Evolutionary conservation across 2,113 vertebrate genomes (phyloP), one percentile per base, ranked within the genome.

Genomic region (Arothron firmamentum): DNA sequence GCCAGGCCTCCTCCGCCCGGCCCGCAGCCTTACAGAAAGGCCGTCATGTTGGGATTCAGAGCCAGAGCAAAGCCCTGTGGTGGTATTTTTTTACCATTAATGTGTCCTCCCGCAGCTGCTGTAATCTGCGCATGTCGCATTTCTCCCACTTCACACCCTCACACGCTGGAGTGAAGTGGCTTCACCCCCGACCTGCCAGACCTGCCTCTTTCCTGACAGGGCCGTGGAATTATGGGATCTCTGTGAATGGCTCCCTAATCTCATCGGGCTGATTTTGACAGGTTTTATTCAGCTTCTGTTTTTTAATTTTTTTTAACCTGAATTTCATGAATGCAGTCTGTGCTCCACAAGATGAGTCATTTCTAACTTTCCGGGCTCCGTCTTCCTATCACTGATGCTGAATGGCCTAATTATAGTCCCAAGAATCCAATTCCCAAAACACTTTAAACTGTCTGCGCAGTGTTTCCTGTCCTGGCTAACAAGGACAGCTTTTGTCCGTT

Each of bases 181-280:
- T 56, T 66, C 42, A 31, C 11, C 9, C 16, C 6, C 31, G 69
- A 65, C 55, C 62, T 70, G 74, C 79, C 78, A 74, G 74, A 67
- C 61, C 64, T 1, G 34, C 70, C 70, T 67, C 68, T 23, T 59
- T 60, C 75, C 74, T 79, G 80, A 84, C 77, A 57, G 80, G 80
- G 53, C 77, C 72, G 65, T 59, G 63, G 59, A 85, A 80, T 72
- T 66, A 81, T 83, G 61, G 51, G 70, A 79, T 83, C 75, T 83
- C 81, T 78, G 78, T 77, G 80, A 83, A 84, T 76, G 72, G 66
- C 71, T 70, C 65, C 55, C 66, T 81, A 78, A 85, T 85, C 80
- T 84, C 78, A 51, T 78, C 65, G 70, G 58, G 78, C 66, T 70
- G 65, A 7, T 60, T 53, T 67, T 68, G 74, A 75, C 45, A 23